Conservation (phyloP, 2,113 vertebrate genomes). For the Amphiprion ocellaris region DNA sequence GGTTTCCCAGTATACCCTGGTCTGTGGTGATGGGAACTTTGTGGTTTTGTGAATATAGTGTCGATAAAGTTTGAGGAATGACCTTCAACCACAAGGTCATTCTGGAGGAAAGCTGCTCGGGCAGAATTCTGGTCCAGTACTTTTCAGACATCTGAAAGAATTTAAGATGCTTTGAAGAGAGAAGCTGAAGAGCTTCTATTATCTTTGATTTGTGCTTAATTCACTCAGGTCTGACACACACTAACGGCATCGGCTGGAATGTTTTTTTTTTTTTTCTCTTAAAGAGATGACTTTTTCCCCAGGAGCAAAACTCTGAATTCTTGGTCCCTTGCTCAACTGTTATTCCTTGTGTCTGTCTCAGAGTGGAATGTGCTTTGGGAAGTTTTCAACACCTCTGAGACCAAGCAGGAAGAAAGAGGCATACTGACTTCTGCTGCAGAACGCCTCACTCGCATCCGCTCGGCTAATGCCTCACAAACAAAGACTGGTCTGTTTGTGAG, state of each 20-base stretch:
- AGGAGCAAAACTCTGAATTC: conserved; percentile 54
- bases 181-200: neutral
- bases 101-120: neutral
- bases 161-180: neutral
- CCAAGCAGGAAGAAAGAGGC: conserved; percentile 75
- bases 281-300: conserved; percentile 18
- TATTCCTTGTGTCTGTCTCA: conserved; percentile 64
- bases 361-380: conserved; percentile 78
- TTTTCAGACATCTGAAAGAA: neutral
- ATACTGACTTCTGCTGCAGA: conserved; percentile 62
- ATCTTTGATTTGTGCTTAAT: conserved; percentile 17
- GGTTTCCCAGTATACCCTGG: conserved; percentile 63
- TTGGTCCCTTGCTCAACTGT: conserved; percentile 52
- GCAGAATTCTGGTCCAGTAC: neutral
- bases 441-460: conserved; percentile 68
- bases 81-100: conserved; percentile 50
- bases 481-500: conserved; percentile 70
- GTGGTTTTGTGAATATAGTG: conserved; percentile 57
- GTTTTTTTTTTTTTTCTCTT: neutral
- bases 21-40: conserved; percentile 52
- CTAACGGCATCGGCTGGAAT: conserved; percentile 16
- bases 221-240: conserved; percentile 6
- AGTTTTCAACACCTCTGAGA: conserved; percentile 80
- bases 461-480: conserved; percentile 68
- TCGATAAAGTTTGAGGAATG: conserved; percentile 56